Evolutionary conservation across 2,797 vertebrate genomes (phyloP).

Genomic region (Enteromius viviparus): DNA sequence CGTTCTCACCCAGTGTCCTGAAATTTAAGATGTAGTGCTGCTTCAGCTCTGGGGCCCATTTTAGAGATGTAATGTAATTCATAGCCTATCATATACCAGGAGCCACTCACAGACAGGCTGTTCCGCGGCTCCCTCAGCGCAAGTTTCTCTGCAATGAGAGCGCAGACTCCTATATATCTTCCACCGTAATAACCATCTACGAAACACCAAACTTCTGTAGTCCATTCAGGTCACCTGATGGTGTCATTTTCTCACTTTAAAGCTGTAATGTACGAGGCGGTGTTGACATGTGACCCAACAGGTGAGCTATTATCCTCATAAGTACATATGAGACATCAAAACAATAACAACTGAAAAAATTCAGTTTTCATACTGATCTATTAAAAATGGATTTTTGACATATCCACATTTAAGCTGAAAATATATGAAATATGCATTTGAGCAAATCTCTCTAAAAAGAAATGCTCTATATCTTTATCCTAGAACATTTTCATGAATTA

Average conservation of each 20-base stretch:
- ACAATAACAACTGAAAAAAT: background rate
- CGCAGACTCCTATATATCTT: conserved; percentile 49
- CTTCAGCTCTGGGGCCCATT: conserved; percentile 79
- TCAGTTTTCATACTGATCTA: background rate
- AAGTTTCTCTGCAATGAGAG: conserved; percentile 51
- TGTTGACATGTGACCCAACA: conserved; percentile 23
- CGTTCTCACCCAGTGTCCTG: conserved; percentile 66
- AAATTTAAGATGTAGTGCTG: conserved; percentile 81
- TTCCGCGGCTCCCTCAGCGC: conserved; percentile 47
- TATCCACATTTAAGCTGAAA: background rate
- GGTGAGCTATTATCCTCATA: background rate
- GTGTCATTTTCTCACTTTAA: conserved; percentile 38
- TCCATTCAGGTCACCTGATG: conserved; percentile 44
- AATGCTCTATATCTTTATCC: background rate
- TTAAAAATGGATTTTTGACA: background rate
- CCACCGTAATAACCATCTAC: conserved; percentile 53
- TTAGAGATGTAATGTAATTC: conserved; percentile 82
- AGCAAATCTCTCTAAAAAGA: background rate
- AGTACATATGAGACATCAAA: background rate
- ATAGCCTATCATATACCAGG: conserved; percentile 69
- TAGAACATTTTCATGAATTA: background rate
- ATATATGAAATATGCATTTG: background rate
- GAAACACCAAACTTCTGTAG: conserved; percentile 52
- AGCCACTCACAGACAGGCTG: conserved; percentile 49
- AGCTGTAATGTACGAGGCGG: conserved; percentile 12